These are phyloP conservation scores for Origma solitaria DNA, from an alignment of 2,113 vertebrate species.

Conservation along the genomic window DNA sequence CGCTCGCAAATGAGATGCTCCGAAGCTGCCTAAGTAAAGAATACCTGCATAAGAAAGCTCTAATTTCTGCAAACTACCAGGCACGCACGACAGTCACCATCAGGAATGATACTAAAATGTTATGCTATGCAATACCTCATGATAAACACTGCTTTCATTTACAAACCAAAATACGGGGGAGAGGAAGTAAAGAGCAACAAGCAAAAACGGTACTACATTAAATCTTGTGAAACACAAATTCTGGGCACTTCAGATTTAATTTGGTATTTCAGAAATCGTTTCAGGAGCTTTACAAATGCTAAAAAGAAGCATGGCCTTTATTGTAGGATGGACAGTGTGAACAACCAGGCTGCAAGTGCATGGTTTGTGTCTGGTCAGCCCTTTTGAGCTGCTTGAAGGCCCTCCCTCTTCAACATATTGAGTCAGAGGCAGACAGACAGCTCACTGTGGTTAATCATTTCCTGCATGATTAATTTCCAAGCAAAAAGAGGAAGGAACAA, in stretches of 20 bases:
- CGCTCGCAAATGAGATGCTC: accelerated
- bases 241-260: background rate
- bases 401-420: background rate
- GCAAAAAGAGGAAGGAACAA: slow-evolving; percentile 55
- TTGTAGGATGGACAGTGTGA: accelerated
- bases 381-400: slow-evolving; percentile 42
- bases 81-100: accelerated
- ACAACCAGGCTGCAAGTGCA: background rate
- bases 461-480: slow-evolving; percentile 76
- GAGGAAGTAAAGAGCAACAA: background rate
- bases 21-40: background rate
- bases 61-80: background rate
- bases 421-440: slow-evolving; percentile 67
- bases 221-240: background rate
- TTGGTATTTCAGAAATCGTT: background rate
- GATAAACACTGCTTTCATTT: background rate
- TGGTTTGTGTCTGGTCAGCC: background rate
- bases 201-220: background rate
- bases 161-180: background rate
- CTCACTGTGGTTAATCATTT: slow-evolving; percentile 72
- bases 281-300: background rate
- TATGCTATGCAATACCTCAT: background rate
- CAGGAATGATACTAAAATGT: background rate
- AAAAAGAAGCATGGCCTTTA: background rate
- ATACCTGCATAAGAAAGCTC: background rate